Evolutionary conservation across 2,888 invertebrate species (phyloP).

Genomic region (Nemotelus nigrinus): DNA sequence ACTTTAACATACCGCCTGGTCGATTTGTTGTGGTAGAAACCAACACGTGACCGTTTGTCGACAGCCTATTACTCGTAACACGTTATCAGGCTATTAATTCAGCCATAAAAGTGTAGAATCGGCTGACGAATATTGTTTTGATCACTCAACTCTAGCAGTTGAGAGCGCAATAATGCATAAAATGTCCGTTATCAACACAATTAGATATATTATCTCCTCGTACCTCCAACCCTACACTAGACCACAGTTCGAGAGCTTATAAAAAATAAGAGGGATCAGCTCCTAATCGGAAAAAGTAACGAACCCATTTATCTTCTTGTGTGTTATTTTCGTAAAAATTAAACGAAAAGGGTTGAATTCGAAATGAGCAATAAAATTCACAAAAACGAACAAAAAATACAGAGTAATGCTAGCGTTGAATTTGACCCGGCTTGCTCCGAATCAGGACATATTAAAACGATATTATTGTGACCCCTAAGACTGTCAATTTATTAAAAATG

Average conservation of each 20-base stretch:
- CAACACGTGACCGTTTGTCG: constrained; percentile 23
- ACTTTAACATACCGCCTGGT: constrained; percentile 13
- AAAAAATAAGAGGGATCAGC: neutral
- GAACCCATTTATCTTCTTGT: constrained; percentile 22
- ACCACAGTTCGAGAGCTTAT: neutral
- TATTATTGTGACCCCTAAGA: neutral
- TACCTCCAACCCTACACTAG: neutral
- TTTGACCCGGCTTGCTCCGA: neutral
- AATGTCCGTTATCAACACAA: constrained; percentile 15
- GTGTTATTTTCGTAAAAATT: neutral
- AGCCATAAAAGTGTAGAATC: neutral
- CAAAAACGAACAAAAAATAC: neutral
- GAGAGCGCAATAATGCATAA: constrained; percentile 1
- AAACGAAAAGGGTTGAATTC: constrained; percentile 25
- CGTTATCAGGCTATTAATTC: constrained; percentile 14
- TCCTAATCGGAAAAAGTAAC: neutral
- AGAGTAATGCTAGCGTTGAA: neutral
- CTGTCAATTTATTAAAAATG: constrained; percentile 20
- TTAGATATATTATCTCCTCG: neutral
- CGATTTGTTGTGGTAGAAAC: neutral
- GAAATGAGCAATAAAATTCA: constrained; percentile 13
- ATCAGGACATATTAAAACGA: neutral
- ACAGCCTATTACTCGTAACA: constrained; percentile 21
- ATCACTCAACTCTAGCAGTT: neutral
- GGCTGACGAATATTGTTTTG: neutral